phyloP scores from a whole-genome alignment of 1,140 invertebrate species.

The Drosophila nannoptera region DNA sequence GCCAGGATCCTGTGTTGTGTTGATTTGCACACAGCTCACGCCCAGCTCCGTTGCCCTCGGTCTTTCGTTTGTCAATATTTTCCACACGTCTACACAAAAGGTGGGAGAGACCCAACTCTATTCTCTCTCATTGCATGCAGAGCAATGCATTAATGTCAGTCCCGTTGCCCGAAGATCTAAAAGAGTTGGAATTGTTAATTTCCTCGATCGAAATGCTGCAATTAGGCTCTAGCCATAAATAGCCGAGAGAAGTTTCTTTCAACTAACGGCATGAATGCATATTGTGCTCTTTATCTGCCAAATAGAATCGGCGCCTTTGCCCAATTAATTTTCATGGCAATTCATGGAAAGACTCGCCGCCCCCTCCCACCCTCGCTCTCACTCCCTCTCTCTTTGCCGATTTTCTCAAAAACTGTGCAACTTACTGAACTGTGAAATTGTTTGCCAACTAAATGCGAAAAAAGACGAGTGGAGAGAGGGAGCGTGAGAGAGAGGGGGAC shows the following conservation, averaged over 20 bases:
- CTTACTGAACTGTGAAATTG: conserved; percentile 52
- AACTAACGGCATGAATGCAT: neutral
- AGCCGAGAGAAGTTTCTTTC: neutral
- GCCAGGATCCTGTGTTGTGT: conserved; percentile 28
- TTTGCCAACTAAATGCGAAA: conserved; percentile 58
- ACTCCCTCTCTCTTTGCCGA: neutral
- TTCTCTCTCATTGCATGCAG: conserved; percentile 48
- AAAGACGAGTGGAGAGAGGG: conserved; percentile 41
- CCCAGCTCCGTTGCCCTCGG: conserved; percentile 40
- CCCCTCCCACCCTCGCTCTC: too few relatives aligned
- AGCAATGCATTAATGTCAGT: conserved; percentile 7
- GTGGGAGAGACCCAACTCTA: conserved; percentile 43
- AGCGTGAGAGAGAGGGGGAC: too few relatives aligned
- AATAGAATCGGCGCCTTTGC: neutral
- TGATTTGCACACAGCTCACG: conserved; percentile 69
- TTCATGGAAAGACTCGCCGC: conserved; percentile 43
- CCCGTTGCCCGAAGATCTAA: conserved; percentile 2
- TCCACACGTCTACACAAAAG: conserved; percentile 72
- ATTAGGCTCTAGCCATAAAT: neutral
- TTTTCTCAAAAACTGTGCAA: conserved; percentile 16
- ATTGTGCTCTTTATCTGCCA: conserved; percentile 10
- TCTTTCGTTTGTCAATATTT: conserved; percentile 60
- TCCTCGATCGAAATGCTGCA: neutral
- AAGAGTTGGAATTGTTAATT: neutral
- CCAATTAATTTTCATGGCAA: conserved; percentile 51